Evolutionary conservation across 1,140 invertebrate species (phyloP), one percentile per base, ranked within the genome.

Genomic region (Diabrotica virgifera): DNA sequence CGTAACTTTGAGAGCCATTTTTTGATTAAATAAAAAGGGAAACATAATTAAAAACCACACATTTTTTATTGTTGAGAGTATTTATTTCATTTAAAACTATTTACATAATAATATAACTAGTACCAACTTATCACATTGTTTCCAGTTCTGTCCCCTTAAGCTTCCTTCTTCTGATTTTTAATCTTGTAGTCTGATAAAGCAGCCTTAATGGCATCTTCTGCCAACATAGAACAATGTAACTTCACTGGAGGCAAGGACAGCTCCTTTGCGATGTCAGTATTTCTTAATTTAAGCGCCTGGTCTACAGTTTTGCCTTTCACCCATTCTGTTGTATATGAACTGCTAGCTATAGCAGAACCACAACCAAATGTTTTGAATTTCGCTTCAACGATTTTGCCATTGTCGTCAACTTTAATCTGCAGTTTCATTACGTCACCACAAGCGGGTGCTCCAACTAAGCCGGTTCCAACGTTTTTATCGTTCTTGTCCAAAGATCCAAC

Each of bases 301-400:
- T 98, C 93, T 35, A 95, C 92, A 13, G 93, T 93, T 83, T 99
- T 99, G 60, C 97, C 98, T 80, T 99, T 99, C 0, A 99, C 93
- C 98, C 97, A 99, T 84, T 99, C 97, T 14, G 98, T 99, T n/a
- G 97, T 97, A 66, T 99, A 82, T 10, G 96, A 99, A 74, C 96
- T 98, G 36, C 96, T 98, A 24, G 98, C 98, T 77, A 99, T 99
- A 5, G 98, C 98, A 53, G 97, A 99, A 14, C 95, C 96, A 82
- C 98, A 99, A 12, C 98, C 98, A 85, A 99, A 99, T 10, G 98
- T 99, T 81, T 99, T 99, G 76, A 99, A 99, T 80, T 98, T 99
- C 0, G 98, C 98, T 84, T 99, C 97, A 77, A 97, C 83, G 58
- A 99, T 99, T 79, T 97, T 98, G 66, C 97, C 98, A 82, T 96